A percentile compares a stretch with the other conserved stretches of the same genome.
These are phyloP conservation scores for Abramis brama DNA, from an alignment of 2,113 vertebrate species.

Conservation along the genomic window DNA sequence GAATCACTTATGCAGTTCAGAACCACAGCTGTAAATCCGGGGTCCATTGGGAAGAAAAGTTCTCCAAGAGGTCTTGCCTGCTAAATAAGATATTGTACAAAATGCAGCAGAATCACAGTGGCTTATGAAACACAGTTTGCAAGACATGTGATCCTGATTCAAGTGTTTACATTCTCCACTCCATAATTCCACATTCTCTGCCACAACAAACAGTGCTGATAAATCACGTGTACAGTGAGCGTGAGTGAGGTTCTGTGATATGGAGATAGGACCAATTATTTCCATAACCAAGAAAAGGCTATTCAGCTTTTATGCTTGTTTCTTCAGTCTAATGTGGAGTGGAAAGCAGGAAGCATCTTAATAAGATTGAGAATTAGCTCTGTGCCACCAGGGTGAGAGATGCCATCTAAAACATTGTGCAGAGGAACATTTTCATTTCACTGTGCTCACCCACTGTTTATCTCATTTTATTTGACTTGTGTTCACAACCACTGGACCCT, in stretches of 20 bases:
- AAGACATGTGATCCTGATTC: constrained; percentile 33
- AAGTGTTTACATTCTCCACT: constrained; percentile 50
- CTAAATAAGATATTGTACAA: constrained; percentile 21
- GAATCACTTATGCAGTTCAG: neutral
- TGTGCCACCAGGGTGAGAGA: constrained; percentile 36
- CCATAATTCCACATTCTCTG: constrained; percentile 36
- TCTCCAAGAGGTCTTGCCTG: neutral
- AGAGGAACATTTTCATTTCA: constrained; percentile 24
- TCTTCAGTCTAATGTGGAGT: constrained; percentile 35
- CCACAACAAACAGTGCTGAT: constrained; percentile 42
- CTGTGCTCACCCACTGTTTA: constrained; percentile 17
- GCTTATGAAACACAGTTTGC: constrained; percentile 31
- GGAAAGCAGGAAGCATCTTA: constrained; percentile 51
- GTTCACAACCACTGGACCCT: neutral
- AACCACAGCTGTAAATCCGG: neutral
- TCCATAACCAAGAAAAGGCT: constrained; percentile 55
- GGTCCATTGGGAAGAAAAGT: neutral
- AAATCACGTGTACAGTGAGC: constrained; percentile 45
- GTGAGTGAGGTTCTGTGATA: constrained; percentile 48
- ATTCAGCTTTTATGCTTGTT: constrained; percentile 47
- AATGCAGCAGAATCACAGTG: constrained; percentile 23
- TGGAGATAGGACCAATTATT: constrained; percentile 55
- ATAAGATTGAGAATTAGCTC: constrained; percentile 53
- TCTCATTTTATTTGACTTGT: constrained; percentile 30
- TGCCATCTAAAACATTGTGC: neutral